Evolutionary conservation across 2,888 invertebrate species (phyloP).

Genomic region (Cerceris rybyensis): DNA sequence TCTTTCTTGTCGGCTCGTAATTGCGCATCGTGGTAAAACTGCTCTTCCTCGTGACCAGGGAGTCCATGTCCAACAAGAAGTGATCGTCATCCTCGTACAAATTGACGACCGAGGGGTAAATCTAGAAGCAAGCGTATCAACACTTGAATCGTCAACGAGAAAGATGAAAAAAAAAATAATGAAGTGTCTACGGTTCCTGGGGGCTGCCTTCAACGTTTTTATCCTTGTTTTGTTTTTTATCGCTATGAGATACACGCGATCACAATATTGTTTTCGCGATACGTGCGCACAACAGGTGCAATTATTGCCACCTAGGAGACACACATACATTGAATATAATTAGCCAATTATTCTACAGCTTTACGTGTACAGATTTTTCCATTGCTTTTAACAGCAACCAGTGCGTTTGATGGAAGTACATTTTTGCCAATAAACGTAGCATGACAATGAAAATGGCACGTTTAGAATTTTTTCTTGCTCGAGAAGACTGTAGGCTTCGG

Average conservation of each 20-base stretch:
- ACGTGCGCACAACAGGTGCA: neutral
- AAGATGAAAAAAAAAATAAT: neutral
- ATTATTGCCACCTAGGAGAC: neutral
- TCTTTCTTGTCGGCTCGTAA: conserved; percentile 71
- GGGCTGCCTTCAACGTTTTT: neutral
- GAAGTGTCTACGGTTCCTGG: neutral
- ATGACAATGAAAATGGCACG: too few relatives aligned
- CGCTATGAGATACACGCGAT: neutral
- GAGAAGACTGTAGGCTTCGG: too few relatives aligned
- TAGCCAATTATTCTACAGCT: too few relatives aligned
- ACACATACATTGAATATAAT: neutral
- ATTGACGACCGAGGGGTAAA: conserved; percentile 64
- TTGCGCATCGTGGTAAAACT: conserved; percentile 38
- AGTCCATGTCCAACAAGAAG: conserved; percentile 77
- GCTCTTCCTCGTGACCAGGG: conserved; percentile 68
- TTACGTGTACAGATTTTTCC: too few relatives aligned
- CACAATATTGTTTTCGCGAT: neutral
- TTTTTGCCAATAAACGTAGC: too few relatives aligned
- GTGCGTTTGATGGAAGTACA: too few relatives aligned
- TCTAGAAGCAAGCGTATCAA: conserved; percentile 59
- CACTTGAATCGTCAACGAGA: neutral
- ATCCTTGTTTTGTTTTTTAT: neutral
- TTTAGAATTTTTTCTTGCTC: too few relatives aligned
- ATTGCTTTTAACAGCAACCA: too few relatives aligned
- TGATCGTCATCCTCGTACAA: conserved; percentile 72